Base-by-base conservation (phyloP, 2,113 vertebrate genomes). In the Microtus ochrogaster region DNA sequence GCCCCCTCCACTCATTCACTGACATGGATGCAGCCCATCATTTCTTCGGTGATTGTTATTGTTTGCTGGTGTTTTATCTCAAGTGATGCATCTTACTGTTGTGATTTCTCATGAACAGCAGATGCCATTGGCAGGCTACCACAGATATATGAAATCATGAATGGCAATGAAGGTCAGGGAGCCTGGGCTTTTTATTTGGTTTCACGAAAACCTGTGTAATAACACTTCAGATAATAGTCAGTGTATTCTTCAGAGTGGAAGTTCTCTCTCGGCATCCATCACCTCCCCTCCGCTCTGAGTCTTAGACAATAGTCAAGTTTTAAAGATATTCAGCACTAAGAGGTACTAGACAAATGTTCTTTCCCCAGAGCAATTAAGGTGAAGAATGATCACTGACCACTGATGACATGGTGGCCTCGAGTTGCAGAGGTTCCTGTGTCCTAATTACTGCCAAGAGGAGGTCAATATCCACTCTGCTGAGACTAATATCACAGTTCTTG, bases 371-470 rank as follows among this genome's bases (percentile, higher is more conserved):
- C 91, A 85, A 92, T 97, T 86, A 94, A 68, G 44, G 68, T 94
- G 77, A 96, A 72, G 79, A 90, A 97, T 68, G 72, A 8, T 36
- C 65, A 41, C 36, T 94, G 93, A 96, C 78, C 78, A 73, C 82
- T 86, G 82, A 96, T 0, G 2, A 94, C 83, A 76, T 9, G 30
- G 49, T 55, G 66, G 73, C 63, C 89, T 94, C 39, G 49, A 87
- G 65, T 93, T 81, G 70, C 88, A 92, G 65, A 49, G 61, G 30
- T 96, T 88, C 87, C 74, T 94, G 89, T 66, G 70, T 49, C 74
- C 93, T 97, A 94, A 96, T 97, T 93, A 87, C 70, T 94, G 89
- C 68, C 89, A 78, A 90, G n/a, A 96, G 79, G 87, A 91, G 76
- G 55, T 96, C 91, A 90, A 72, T 91, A 95, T 87, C 76, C 39